These are phyloP conservation scores for Propithecus coquereli DNA, from an alignment of 2,113 vertebrate genomes.

Conservation along the genomic window DNA sequence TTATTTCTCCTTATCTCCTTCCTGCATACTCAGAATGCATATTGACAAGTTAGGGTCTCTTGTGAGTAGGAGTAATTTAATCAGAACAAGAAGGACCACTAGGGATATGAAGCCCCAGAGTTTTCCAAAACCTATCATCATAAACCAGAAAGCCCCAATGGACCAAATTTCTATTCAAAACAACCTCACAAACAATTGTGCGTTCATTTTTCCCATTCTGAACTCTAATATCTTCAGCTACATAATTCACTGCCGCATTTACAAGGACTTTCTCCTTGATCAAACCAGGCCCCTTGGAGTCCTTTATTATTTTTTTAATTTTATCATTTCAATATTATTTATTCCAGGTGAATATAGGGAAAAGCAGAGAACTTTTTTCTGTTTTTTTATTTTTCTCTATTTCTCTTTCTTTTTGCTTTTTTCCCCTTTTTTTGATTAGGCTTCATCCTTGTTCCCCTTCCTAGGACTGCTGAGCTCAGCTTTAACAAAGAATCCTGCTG, in stretches of 20 bases:
- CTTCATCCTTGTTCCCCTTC: background rate
- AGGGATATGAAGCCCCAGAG: background rate
- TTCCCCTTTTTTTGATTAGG: too few species aligned
- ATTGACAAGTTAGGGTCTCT: background rate
- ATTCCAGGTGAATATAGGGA: too few species aligned
- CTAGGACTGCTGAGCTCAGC: background rate
- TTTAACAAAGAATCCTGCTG: background rate
- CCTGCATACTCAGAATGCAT: background rate
- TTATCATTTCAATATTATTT: too few species aligned
- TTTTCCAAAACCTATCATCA: background rate
- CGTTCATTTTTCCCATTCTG: background rate
- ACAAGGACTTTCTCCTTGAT: background rate
- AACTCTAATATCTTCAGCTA: background rate
- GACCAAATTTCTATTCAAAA: background rate
- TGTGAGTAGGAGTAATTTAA: background rate
- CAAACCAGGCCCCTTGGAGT: background rate
- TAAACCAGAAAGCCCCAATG: background rate
- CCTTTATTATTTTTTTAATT: too few species aligned
- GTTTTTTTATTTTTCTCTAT: background rate
- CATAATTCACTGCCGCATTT: background rate
- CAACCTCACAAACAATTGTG: background rate
- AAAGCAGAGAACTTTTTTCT: too few species aligned
- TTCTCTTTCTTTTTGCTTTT: background rate
- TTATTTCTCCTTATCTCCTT: background rate
- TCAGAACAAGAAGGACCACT: background rate